phyloP scores from a whole-genome alignment of 2,888 invertebrate genomes.

The Dyspetes luteomarginatus region DNA sequence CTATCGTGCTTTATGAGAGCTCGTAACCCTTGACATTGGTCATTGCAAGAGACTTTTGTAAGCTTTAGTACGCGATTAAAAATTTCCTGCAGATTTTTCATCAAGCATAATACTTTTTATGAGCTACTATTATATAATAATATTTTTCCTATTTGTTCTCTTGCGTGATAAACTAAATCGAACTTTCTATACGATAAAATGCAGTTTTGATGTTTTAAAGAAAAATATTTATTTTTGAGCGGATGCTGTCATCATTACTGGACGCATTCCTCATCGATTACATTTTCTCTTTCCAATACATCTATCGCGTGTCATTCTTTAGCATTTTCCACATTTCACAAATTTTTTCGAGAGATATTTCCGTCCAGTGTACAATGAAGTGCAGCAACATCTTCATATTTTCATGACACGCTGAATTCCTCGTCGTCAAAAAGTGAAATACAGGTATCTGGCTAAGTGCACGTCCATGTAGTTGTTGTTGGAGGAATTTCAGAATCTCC shows the following conservation, averaged over 20 bases:
- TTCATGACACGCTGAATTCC: neutral
- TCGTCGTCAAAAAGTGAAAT: no score
- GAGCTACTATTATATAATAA: no score
- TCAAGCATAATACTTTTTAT: neutral
- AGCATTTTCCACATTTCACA: conserved; percentile 5
- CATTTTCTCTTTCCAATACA: neutral
- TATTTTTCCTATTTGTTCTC: no score
- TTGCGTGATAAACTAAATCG: neutral
- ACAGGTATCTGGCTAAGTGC: no score
- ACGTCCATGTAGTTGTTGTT: no score
- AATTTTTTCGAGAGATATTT: neutral
- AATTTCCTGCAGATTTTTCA: neutral
- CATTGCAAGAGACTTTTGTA: neutral
- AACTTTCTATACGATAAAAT: neutral
- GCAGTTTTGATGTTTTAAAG: neutral
- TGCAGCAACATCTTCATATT: neutral
- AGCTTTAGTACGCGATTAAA: neutral
- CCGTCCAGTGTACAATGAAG: neutral
- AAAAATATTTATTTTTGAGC: no score
- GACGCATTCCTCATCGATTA: neutral
- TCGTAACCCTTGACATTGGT: neutral
- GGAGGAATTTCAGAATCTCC: no score
- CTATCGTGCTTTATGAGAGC: no score
- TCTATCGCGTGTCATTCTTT: neutral
- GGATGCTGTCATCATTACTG: no score